phyloP scores from a whole-genome alignment of 2,113 vertebrate species.

The Dryoscopus gambensis region DNA sequence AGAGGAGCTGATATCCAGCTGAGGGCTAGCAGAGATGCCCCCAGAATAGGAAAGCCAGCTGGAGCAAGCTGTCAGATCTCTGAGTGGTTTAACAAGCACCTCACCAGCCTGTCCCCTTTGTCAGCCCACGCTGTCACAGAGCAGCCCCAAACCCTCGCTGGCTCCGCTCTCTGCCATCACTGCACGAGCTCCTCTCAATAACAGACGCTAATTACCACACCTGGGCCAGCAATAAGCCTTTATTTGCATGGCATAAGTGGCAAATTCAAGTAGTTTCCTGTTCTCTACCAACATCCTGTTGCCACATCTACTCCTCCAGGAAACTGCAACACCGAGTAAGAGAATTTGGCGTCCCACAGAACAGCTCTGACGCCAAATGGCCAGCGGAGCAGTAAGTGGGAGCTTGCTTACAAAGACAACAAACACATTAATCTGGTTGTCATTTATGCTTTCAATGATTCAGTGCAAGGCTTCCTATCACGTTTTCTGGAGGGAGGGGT shows the following conservation, averaged over 20 bases:
- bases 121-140: neutral
- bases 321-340: neutral
- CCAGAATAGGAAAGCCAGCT: neutral
- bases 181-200: neutral
- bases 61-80: neutral
- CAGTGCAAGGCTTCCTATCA: neutral
- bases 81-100: neutral
- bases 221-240: neutral
- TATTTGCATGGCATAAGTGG: slow-evolving; percentile 14
- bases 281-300: slow-evolving; percentile 62
- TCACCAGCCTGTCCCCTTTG: neutral
- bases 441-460: neutral
- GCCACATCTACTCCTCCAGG: slow-evolving; percentile 58
- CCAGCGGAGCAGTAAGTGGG: neutral
- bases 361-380: neutral
- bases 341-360: slow-evolving; percentile 26
- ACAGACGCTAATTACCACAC: neutral
- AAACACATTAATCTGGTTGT: neutral
- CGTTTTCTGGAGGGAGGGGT: neutral
- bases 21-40: neutral
- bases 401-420: slow-evolving; percentile 35
- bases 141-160: neutral
- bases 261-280: slow-evolving; percentile 47
- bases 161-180: neutral
- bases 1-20: neutral